These are phyloP conservation scores for Phrynocephalus guinanensis DNA, from an alignment of 2,797 vertebrate species.

Conservation along the genomic window DNA sequence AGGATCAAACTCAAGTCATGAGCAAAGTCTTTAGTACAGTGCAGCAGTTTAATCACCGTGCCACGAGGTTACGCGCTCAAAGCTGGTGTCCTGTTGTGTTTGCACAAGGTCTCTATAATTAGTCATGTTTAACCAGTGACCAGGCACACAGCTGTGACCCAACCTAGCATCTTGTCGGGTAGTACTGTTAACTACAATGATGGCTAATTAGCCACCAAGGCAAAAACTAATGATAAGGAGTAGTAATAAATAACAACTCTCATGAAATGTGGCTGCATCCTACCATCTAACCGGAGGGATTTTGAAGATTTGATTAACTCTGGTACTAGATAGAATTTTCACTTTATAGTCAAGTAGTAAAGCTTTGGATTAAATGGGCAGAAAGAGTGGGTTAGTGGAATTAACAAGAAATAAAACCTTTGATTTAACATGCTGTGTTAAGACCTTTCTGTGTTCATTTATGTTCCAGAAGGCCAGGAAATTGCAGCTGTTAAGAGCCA, in stretches of 20 bases:
- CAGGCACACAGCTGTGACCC: no score
- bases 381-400: conserved; percentile 1
- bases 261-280: not conserved
- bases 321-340: not conserved
- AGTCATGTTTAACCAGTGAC: no score
- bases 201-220: no score
- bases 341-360: not conserved
- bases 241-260: not conserved
- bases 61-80: no score
- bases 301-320: conserved; percentile 16
- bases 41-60: no score
- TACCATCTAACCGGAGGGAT: not conserved
- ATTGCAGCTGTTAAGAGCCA: not conserved
- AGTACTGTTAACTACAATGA: no score
- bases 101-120: no score
- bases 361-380: conserved; percentile 1
- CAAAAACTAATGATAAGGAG: not conserved
- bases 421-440: not conserved
- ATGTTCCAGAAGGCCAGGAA: not conserved
- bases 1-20: no score
- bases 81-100: no score
- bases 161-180: no score
- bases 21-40: no score
- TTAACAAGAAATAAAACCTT: not conserved
- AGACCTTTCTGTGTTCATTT: not conserved